phyloP scores from a whole-genome alignment of 2,113 vertebrate species.

The Pseudopodoces humilis region DNA sequence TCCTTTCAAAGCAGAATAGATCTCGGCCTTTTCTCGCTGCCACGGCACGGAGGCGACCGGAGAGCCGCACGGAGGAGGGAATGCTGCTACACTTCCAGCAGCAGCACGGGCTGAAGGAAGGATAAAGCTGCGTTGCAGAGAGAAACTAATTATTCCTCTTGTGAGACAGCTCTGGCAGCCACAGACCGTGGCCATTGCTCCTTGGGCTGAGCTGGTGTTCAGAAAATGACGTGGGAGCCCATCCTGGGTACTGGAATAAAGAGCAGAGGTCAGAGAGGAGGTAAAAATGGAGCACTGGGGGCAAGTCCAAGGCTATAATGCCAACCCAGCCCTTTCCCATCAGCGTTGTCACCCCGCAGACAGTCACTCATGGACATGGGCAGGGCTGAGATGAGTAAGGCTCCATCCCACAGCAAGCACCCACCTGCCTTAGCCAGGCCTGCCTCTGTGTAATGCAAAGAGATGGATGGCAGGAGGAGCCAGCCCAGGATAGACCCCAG shows the following conservation, averaged over 20 bases:
- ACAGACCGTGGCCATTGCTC: background rate
- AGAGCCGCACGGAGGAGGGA: background rate
- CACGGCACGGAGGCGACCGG: background rate
- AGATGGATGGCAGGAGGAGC: rapidly evolving
- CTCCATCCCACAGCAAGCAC: background rate
- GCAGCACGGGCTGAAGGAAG: background rate
- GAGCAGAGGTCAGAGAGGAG: background rate
- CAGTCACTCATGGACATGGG: rapidly evolving
- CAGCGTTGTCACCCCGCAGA: rapidly evolving
- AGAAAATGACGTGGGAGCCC: background rate
- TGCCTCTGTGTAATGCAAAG: rapidly evolving
- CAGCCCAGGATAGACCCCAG: background rate
- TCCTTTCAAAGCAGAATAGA: background rate
- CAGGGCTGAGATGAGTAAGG: rapidly evolving
- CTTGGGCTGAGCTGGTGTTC: background rate
- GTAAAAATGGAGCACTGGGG: background rate
- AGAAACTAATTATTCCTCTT: background rate
- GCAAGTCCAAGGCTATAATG: background rate
- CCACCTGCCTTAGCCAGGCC: background rate
- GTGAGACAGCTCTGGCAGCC: background rate
- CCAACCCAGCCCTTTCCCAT: background rate
- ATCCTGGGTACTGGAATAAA: background rate
- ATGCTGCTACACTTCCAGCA: background rate
- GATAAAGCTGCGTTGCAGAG: background rate
- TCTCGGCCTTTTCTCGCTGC: background rate